These are phyloP conservation scores for Sebastes schlegelii DNA, from an alignment of 2,113 vertebrate species.

Conservation along the genomic window DNA sequence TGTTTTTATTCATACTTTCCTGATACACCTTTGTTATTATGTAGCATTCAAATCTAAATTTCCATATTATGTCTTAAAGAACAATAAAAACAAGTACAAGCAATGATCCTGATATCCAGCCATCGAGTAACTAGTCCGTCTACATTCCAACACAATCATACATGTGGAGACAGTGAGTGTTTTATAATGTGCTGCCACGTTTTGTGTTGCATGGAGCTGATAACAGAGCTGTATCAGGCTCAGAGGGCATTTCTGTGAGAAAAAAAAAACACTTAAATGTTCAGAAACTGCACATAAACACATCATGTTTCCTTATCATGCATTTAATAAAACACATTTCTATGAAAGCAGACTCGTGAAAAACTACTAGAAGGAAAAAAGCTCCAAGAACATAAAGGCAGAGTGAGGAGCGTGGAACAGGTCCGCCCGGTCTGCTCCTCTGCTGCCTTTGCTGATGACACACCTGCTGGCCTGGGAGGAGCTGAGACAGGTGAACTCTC, in stretches of 20 bases:
- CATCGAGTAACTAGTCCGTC: conserved; percentile 2
- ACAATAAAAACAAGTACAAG: not conserved
- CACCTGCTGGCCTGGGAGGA: conserved; percentile 81
- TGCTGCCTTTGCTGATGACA: conserved; percentile 58
- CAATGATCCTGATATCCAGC: not conserved
- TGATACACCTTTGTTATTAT: not conserved
- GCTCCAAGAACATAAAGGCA: not conserved
- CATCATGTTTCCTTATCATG: not conserved
- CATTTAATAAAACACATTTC: not conserved
- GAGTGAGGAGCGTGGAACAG: conserved; percentile 69
- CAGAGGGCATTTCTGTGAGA: not conserved
- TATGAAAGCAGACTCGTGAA: not conserved
- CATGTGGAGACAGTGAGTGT: not conserved
- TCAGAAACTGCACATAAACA: not conserved
- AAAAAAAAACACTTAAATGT: not conserved
- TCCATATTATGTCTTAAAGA: not conserved
- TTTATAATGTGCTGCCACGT: not conserved
- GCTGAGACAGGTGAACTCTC: conserved; percentile 64
- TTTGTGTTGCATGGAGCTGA: not conserved
- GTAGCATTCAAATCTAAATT: not conserved
- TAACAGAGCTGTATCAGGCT: not conserved
- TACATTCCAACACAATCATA: conserved; percentile 24
- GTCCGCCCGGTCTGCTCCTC: conserved; percentile 77
- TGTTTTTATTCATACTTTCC: not conserved
- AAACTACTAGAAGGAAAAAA: not conserved